Conservation (phyloP, 2,888 invertebrate species). For the Meliscaeva auricollis region DNA sequence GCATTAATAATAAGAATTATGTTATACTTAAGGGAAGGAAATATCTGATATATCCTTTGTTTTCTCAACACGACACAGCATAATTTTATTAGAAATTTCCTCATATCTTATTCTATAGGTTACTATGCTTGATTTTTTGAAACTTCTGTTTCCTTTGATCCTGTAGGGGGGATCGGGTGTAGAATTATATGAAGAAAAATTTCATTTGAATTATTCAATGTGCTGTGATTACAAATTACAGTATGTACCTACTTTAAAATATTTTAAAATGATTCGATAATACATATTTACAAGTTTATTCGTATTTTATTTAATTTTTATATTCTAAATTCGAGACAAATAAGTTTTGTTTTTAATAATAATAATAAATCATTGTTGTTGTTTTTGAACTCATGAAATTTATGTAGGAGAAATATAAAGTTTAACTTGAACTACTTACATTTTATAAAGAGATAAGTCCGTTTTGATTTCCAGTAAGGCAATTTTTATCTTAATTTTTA, state of each 20-base stretch:
- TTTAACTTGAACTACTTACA: constrained; percentile 59
- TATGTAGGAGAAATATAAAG: constrained; percentile 13
- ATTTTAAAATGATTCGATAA: constrained; percentile 7
- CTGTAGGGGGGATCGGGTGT: constrained; percentile 35
- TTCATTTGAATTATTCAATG: constrained; percentile 49
- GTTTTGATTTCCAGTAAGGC: constrained; percentile 75
- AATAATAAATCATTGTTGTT: constrained; percentile 16
- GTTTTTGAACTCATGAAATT: constrained; percentile 36
- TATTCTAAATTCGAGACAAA: constrained; percentile 25
- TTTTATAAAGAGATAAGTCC: constrained; percentile 63
- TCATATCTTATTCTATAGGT: constrained; percentile 32
- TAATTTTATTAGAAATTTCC: constrained; percentile 61
- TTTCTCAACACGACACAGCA: constrained; percentile 24
- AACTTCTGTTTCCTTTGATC: constrained; percentile 23
- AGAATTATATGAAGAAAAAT: constrained; percentile 63
- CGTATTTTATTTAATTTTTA: not conserved
- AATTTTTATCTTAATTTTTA: constrained; percentile 37
- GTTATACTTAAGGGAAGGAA: constrained; percentile 37
- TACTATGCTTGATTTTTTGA: not conserved
- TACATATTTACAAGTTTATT: constrained; percentile 25
- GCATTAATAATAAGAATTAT: not conserved
- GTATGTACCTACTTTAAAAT: constrained; percentile 38
- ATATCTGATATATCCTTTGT: constrained; percentile 50
- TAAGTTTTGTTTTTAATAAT: constrained; percentile 2
- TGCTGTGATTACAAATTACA: constrained; percentile 71